Evolutionary conservation across 2,113 vertebrate species (phyloP).

Genomic region (Cebus imitator): DNA sequence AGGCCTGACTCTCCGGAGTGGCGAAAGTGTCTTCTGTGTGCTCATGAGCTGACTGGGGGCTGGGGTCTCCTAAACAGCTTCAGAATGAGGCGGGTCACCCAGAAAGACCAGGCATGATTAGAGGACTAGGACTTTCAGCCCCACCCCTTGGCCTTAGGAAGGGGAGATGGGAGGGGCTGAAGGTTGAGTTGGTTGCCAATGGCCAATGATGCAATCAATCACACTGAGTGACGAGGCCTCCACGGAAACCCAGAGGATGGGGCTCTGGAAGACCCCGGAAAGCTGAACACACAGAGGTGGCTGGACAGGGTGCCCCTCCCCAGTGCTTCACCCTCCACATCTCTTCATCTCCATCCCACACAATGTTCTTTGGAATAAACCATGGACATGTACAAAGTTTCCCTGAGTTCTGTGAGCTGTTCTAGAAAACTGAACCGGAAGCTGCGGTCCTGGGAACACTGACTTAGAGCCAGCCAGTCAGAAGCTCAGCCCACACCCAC

Average conservation of each 20-base stretch:
- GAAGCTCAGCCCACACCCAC: not conserved
- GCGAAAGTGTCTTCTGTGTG: not conserved
- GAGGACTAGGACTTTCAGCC: not conserved
- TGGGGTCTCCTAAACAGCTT: not conserved
- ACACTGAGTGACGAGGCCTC: not conserved
- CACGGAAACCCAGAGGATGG: rapidly evolving
- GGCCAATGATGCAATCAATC: not conserved
- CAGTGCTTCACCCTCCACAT: rapidly evolving
- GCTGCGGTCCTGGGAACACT: not conserved
- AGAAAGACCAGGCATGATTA: not conserved
- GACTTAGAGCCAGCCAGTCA: not conserved
- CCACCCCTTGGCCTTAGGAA: not conserved
- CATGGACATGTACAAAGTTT: not conserved
- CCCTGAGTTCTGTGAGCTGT: not conserved
- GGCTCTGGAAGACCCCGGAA: not conserved
- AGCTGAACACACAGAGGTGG: not conserved
- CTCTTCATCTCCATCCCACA: not conserved
- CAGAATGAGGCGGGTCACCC: not conserved
- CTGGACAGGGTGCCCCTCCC: not conserved
- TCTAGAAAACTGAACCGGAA: not conserved
- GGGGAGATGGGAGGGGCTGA: not conserved
- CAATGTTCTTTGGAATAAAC: no score
- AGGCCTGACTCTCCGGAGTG: not conserved
- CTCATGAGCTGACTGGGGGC: not conserved
- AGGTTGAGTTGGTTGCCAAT: not conserved